Percentiles rank a stretch among this genome's conserved stretches.
Conservation (phyloP, 2,888 invertebrate species). For the Metellina segmentata region DNA sequence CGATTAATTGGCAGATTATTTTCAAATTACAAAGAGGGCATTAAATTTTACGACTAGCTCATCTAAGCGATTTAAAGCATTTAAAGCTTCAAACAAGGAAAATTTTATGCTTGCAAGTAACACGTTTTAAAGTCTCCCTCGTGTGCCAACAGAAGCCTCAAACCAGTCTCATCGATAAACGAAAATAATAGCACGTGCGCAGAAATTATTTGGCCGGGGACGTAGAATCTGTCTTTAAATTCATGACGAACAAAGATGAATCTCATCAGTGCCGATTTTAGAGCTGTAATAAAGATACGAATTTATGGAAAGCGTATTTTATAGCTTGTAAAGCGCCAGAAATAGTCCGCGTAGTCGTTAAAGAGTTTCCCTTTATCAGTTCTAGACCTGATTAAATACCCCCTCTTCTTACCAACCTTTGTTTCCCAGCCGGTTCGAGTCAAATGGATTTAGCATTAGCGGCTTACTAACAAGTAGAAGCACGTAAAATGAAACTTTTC, state of each 20-base stretch:
- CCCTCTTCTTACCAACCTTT: neutral
- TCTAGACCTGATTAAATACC: neutral
- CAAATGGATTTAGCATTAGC: conserved; percentile 40
- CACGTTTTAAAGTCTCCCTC: neutral
- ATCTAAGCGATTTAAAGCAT: neutral
- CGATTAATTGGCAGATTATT: neutral
- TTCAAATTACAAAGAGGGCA: neutral
- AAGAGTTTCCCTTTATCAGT: conserved; percentile 23
- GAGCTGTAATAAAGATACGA: conserved; percentile 19
- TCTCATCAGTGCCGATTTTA: conserved; percentile 23
- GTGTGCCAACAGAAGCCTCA: neutral
- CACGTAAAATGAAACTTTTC: conserved; percentile 63
- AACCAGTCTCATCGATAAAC: neutral
- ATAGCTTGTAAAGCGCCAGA: conserved; percentile 26
- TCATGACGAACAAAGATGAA: conserved; percentile 5
- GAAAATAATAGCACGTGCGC: neutral
- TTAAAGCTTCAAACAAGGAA: conserved; percentile 24
- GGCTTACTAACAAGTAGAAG: conserved; percentile 37
- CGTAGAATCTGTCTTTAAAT: conserved; percentile 30
- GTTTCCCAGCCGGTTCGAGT: conserved; percentile 3
- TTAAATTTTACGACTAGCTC: neutral
- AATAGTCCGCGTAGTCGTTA: conserved; percentile 11
- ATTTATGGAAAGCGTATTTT: conserved; percentile 21
- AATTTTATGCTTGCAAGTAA: conserved; percentile 8
- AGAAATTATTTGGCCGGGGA: neutral